Percentiles rank a stretch among this genome's conserved stretches.
Conservation (phyloP, 2,113 vertebrate species). For the Balaeniceps rex region DNA sequence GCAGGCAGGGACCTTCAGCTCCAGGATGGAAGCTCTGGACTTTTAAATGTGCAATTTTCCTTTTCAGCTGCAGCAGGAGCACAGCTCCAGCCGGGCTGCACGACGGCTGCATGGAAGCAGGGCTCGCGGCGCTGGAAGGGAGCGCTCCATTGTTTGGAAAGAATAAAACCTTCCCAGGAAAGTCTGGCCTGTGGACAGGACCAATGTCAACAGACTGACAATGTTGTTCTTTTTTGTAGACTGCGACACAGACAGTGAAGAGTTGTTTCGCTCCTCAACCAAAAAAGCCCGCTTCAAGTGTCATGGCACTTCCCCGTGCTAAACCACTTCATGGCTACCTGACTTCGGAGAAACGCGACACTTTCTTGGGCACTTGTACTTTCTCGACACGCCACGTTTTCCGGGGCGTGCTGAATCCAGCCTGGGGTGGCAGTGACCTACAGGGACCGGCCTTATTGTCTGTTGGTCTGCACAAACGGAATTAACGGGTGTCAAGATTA, state of each 20-base stretch:
- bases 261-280: background rate
- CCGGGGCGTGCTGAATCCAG: background rate
- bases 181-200: slow-evolving; percentile 45
- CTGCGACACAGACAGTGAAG: background rate
- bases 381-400: accelerated
- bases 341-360: background rate
- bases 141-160: slow-evolving; percentile 49
- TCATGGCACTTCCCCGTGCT: background rate
- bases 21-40: background rate
- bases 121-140: background rate
- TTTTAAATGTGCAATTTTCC: background rate
- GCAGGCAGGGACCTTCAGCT: background rate
- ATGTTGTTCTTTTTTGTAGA: slow-evolving; percentile 41
- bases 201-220: slow-evolving; percentile 57
- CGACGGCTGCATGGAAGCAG: background rate
- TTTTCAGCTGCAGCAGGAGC: slow-evolving; percentile 11
- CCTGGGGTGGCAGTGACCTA: background rate
- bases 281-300: background rate
- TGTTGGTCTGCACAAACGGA: background rate
- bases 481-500: background rate
- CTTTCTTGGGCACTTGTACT: background rate
- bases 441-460: background rate
- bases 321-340: background rate
- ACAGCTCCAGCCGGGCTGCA: slow-evolving; percentile 12
- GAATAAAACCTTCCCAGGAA: slow-evolving; percentile 60